Evolutionary conservation across 2,113 vertebrate species (phyloP).

Genomic region (Brevimyrus niger): DNA sequence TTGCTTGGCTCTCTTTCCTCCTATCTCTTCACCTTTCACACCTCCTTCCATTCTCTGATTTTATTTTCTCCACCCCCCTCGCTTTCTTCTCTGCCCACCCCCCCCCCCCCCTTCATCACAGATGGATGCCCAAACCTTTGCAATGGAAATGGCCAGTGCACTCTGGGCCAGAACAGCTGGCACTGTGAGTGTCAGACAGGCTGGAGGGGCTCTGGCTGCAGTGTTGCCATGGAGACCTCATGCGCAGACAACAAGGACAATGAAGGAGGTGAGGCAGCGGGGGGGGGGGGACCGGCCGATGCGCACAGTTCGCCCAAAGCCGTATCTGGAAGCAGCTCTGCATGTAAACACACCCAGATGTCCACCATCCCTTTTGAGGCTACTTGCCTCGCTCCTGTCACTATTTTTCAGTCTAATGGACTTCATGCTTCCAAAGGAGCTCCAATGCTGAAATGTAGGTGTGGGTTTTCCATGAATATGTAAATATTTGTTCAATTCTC

Average conservation of each 20-base stretch:
- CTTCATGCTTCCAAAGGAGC: neutral
- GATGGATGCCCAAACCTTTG: conserved; percentile 98
- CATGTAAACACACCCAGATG: neutral
- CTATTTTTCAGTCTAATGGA: neutral
- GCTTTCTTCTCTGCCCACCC: conserved; percentile 18
- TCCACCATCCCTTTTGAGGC: neutral
- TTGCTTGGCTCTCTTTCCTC: conserved; percentile 21
- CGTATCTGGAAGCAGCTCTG: neutral
- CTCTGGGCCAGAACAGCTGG: conserved; percentile 98
- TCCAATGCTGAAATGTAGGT: neutral
- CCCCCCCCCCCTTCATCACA: conserved; percentile 66
- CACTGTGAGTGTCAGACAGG: conserved; percentile 97
- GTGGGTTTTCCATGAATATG: neutral
- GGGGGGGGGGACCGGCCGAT: conserved; percentile 54
- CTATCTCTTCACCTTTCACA: neutral
- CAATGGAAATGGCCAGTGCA: conserved; percentile 95
- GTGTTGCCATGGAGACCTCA: conserved; percentile 96
- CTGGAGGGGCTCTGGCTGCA: conserved; percentile 97
- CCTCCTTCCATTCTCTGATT: neutral
- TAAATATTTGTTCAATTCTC: neutral
- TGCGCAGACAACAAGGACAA: conserved; percentile 98
- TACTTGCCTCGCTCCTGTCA: neutral
- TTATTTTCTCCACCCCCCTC: neutral
- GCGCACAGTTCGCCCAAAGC: neutral
- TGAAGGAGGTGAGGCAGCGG: conserved; percentile 87